Evolutionary conservation across 2,113 vertebrate genomes (phyloP), one percentile per base, ranked within the genome.

Genomic region (Nicator chloris): DNA sequence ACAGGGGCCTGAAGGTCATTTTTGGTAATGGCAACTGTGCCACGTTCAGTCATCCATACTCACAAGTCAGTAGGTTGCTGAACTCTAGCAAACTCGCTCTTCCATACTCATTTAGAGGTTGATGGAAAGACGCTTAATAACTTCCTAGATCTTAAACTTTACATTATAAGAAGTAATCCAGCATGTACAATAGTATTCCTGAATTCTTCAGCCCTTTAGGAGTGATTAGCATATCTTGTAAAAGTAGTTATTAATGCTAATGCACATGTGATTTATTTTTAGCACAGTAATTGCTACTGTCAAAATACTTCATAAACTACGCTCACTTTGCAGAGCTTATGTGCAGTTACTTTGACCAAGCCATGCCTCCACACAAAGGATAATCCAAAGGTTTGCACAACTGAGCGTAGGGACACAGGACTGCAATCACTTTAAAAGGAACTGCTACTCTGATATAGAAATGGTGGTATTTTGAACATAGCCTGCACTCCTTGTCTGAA

Each of bases 361-460:
- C 9, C 3, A 2, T 13, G 26, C 30, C 73, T 57, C 44, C 19
- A 35, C 8, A 72, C 21, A 47, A 77, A 61, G 26, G 15, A 82
- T 3, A 91, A 56, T 59, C 45, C 3, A 5, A 78, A 75, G 64
- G 40, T 63, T 69, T 75, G 65, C 1, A 0, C 16, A 65, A 26
- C 2, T 35, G 5, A 30, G 45, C 0, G 0, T 6, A 53, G 22
- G 19, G 54, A 40, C 1, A 2, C 21, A 10, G 11, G 39, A 86
- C 24, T 44, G 77, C 44, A 70, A 40, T 40, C 64, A n/a, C 37
- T 90, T 89, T 70, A 28, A 60, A 87, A 88, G 42, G 44, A 91
- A 56, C 47, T 76, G 28, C 79, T 76, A 61, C 24, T 59, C 70
- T 26, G n/a, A 65, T 57, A 77, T 7, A 22, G 70, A 79, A 77